Percentiles rank a stretch among this genome's conserved stretches.
Evolutionary conservation across 2,113 vertebrate genomes (phyloP).

Genomic region (Podarcis muralis): DNA sequence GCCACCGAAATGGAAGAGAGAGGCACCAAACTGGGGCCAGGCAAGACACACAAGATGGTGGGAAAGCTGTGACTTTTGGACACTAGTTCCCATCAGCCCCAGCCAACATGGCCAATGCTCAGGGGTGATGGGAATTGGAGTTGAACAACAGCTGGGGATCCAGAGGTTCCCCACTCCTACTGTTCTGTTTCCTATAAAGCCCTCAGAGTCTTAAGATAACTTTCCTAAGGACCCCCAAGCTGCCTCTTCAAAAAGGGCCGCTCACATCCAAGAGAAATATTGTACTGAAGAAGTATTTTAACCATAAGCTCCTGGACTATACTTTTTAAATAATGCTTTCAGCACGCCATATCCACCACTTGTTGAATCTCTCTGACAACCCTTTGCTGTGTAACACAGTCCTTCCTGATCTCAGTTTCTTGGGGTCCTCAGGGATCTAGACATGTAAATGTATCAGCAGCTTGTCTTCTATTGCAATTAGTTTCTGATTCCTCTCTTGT

Average conservation of each 20-base stretch:
- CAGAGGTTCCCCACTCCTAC: no score
- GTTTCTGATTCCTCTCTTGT: neutral
- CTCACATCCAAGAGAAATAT: neutral
- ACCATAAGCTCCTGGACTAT: neutral
- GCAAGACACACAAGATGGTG: no score
- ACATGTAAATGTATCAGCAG: neutral
- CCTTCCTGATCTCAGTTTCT: neutral
- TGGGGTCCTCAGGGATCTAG: neutral
- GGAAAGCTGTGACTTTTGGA: no score
- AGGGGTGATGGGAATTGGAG: no score
- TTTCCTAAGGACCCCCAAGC: neutral
- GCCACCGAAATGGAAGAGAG: neutral
- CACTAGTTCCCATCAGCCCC: no score
- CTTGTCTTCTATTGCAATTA: neutral
- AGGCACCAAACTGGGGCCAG: neutral
- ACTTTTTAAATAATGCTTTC: neutral
- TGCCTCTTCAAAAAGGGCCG: neutral
- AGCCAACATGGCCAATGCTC: no score
- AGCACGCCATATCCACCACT: neutral
- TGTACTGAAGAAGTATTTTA: neutral
- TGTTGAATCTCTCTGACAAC: neutral
- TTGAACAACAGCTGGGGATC: no score
- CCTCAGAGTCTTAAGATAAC: neutral
- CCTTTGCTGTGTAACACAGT: neutral
- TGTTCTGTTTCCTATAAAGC: neutral